Percentiles rank a stretch among this genome's conserved stretches.
Conservation (phyloP, 2,888 invertebrate species). For the Trissolcus brochymenae region DNA sequence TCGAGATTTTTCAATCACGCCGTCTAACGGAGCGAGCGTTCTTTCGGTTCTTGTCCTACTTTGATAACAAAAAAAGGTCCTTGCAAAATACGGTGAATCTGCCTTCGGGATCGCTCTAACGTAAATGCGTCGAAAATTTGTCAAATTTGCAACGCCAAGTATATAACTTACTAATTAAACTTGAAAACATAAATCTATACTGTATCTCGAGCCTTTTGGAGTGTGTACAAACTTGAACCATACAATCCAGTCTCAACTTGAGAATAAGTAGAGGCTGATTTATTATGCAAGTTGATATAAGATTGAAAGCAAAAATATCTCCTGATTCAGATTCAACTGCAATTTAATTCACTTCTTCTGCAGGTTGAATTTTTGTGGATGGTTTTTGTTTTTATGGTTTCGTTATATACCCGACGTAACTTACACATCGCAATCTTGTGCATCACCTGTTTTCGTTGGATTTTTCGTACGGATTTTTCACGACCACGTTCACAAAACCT, state of each 20-base stretch:
- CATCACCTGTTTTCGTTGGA: conserved; percentile 11
- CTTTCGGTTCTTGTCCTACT: too few species aligned
- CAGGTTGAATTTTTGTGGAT: not conserved
- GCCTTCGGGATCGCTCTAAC: too few species aligned
- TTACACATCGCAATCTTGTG: conserved; percentile 11
- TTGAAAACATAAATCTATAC: conserved; percentile 24
- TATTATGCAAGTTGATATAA: conserved; percentile 10
- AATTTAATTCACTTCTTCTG: conserved; percentile 1
- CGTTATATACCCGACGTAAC: not conserved
- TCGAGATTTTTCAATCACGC: too few species aligned
- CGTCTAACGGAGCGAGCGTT: too few species aligned
- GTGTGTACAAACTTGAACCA: conserved; percentile 27
- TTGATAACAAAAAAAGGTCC: too few species aligned
- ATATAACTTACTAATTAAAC: conserved; percentile 34
- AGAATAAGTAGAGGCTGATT: conserved; percentile 25
- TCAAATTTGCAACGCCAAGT: conserved; percentile 1
- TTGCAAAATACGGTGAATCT: too few species aligned
- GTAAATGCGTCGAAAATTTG: too few species aligned
- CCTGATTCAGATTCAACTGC: too few species aligned
- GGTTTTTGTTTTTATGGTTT: too few species aligned
- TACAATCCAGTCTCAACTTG: conserved; percentile 24
- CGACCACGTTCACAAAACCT: not conserved
- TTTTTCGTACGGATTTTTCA: conserved; percentile 5
- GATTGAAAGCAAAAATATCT: not conserved
- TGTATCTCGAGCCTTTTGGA: conserved; percentile 17